Conservation (phyloP, 23 tunicate genomes). For the Ciona savignyi region DNA sequence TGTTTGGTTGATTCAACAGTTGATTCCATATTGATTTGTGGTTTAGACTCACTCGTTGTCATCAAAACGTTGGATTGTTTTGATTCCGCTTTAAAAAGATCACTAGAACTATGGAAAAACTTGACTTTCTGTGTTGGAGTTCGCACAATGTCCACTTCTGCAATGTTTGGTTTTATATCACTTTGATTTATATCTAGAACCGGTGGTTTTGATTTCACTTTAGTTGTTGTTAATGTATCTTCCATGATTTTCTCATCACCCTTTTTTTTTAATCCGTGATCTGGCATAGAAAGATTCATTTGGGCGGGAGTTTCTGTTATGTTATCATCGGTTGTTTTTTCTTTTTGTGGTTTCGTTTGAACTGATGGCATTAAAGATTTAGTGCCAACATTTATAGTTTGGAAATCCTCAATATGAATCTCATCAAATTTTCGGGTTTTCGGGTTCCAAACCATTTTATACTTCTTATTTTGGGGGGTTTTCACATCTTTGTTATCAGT, state of each 20-base stretch:
- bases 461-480: slow-evolving; percentile 4
- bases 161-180: not conserved
- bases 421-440: slow-evolving; percentile 33
- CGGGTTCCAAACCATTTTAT: slow-evolving; percentile 37
- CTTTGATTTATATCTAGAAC: not conserved
- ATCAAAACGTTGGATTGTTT: too few relatives aligned
- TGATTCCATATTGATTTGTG: not conserved
- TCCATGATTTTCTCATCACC: slow-evolving; percentile 15
- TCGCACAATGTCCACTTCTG: not conserved
- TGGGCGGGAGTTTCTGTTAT: not conserved
- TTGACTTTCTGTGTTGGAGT: not conserved
- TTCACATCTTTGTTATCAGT: not conserved
- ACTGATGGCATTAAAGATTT: not conserved
- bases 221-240: not conserved
- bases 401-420: slow-evolving; percentile 14
- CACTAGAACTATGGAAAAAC: too few relatives aligned
- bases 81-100: not conserved
- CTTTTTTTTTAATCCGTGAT: too few relatives aligned
- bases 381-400: not conserved
- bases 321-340: not conserved
- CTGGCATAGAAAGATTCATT: too few relatives aligned
- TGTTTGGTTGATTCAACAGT: not conserved
- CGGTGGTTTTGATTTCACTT: not conserved
- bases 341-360: not conserved
- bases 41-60: not conserved